Evolutionary conservation across 1,140 invertebrate species (phyloP).

Genomic region (Leptinotarsa undecemlineata): DNA sequence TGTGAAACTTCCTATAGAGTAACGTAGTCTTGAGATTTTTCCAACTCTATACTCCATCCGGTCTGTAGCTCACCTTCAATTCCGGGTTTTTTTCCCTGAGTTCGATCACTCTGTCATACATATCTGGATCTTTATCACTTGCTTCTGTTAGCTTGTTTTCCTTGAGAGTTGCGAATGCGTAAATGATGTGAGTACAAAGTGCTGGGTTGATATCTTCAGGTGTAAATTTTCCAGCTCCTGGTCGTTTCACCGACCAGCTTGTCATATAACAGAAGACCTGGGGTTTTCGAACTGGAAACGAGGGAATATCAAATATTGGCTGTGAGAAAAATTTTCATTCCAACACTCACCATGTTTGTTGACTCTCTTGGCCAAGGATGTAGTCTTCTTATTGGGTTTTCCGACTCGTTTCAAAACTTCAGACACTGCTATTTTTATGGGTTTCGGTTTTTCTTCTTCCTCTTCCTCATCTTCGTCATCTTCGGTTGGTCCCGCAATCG

Average conservation of each 20-base stretch:
- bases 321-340: not conserved
- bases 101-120: conserved; percentile 81
- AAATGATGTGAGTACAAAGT: conserved; percentile 91
- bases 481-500: conserved; percentile 66
- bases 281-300: conserved; percentile 69
- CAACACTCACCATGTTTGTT: conserved; percentile 32
- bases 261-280: conserved; percentile 93
- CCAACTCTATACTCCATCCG: too few relatives aligned
- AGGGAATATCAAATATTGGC: not conserved
- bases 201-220: conserved; percentile 85
- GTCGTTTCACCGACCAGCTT: conserved; percentile 90
- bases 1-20: too few relatives aligned
- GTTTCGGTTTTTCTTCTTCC: conserved; percentile 72
- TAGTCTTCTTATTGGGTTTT: conserved; percentile 59
- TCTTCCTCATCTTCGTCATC: conserved; percentile 66
- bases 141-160: conserved; percentile 78
- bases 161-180: conserved; percentile 88
- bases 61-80: conserved; percentile 67
- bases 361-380: conserved; percentile 35
- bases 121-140: conserved; percentile 78
- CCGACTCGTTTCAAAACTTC: conserved; percentile 71
- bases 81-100: conserved; percentile 88
- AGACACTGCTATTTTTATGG: conserved; percentile 77
- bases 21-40: too few relatives aligned
- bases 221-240: conserved; percentile 81